Conservation (phyloP, 2,113 vertebrate species). For the Platysteira castanea region DNA sequence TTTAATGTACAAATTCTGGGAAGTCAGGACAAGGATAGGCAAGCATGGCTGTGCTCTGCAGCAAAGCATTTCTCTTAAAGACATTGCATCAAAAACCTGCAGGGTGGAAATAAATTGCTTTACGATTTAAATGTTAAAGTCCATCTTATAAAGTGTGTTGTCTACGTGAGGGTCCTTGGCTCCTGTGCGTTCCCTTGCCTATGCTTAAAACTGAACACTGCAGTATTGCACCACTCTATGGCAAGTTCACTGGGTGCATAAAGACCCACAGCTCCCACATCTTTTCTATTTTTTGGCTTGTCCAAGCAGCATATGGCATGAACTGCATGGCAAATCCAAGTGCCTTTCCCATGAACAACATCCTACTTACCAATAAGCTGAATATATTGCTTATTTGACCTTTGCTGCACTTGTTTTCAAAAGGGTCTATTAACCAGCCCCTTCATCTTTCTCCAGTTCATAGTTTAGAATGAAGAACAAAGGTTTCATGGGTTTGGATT, state of each 20-base stretch:
- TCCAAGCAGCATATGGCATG: neutral
- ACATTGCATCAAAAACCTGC: neutral
- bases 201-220: neutral
- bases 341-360: neutral
- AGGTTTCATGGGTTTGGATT: neutral
- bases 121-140: neutral
- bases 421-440: neutral
- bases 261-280: rapidly evolving
- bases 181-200: neutral
- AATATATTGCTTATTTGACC: neutral
- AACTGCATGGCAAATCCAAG: neutral
- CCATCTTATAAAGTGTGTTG: neutral
- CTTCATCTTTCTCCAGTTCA: neutral
- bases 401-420: neutral
- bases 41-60: neutral
- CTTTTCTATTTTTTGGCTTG: neutral
- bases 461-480: neutral
- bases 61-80: neutral
- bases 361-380: neutral
- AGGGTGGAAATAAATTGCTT: neutral
- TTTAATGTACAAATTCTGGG: neutral
- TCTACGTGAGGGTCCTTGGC: neutral
- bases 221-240: neutral
- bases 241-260: neutral
- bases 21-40: neutral